A percentile compares a stretch with the other conserved stretches of the same genome.
Evolutionary conservation across 2,113 vertebrate species (phyloP).

Genomic region (Ovis canadensis): DNA sequence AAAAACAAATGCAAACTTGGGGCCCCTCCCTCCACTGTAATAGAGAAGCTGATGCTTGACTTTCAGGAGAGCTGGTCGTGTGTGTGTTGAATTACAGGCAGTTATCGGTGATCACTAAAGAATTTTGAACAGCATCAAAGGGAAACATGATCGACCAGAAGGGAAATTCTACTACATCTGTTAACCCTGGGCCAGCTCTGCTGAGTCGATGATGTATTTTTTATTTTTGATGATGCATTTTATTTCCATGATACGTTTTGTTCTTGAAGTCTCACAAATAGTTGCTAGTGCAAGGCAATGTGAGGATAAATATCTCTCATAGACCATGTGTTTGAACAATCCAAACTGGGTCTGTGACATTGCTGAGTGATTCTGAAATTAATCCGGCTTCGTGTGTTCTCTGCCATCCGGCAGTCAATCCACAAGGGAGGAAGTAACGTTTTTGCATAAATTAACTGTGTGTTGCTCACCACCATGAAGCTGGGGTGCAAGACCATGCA

Average conservation of each 20-base stretch:
- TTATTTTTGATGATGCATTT: conserved; percentile 3
- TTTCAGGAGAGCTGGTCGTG: neutral
- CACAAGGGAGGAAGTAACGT: neutral
- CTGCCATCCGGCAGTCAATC: neutral
- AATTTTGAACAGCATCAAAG: conserved; percentile 51
- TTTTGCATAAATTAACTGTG: neutral
- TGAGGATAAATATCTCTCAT: neutral
- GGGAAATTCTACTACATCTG: conserved; percentile 44
- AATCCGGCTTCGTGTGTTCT: neutral
- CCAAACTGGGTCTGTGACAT: neutral
- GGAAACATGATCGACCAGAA: conserved; percentile 70
- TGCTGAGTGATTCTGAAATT: neutral
- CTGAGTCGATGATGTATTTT: neutral
- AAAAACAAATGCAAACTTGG: neutral
- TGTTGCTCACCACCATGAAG: neutral
- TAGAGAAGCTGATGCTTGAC: conserved; percentile 51
- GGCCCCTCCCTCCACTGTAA: neutral
- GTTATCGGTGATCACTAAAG: conserved; percentile 70
- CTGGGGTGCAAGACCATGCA: neutral
- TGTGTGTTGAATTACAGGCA: conserved; percentile 76
- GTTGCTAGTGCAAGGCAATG: neutral
- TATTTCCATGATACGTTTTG: neutral
- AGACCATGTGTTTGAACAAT: neutral
- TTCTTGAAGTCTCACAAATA: conserved; percentile 19
- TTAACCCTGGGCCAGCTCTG: conserved; percentile 21